These are phyloP conservation scores for Dicrostonyx torquatus DNA, from an alignment of 2,797 vertebrate species.

Conservation along the genomic window DNA sequence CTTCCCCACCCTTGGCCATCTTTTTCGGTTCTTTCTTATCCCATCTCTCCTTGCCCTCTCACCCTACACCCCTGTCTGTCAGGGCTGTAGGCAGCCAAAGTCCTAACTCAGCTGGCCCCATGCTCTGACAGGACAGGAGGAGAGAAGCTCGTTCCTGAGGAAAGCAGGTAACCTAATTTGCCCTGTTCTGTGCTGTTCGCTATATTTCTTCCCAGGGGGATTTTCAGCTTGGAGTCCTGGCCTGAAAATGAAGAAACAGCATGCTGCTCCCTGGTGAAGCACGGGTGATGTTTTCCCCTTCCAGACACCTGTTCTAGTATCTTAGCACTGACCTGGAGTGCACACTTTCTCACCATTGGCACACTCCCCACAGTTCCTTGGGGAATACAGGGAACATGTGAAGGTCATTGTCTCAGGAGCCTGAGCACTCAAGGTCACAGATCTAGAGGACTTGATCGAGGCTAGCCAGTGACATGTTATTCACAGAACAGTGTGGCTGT, in stretches of 20 bases:
- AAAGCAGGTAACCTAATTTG: conserved; percentile 56
- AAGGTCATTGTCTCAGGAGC: conserved; percentile 17
- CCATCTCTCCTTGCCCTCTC: background rate
- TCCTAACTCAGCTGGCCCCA: background rate
- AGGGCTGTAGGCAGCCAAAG: background rate
- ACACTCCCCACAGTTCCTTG: background rate
- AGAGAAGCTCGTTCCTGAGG: background rate
- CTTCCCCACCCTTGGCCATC: background rate
- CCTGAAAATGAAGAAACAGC: conserved; percentile 36
- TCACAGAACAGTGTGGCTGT: conserved; percentile 32
- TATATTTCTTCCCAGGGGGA: conserved; percentile 11
- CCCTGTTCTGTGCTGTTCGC: background rate
- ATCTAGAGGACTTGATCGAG: conserved; percentile 44
- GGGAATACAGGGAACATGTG: background rate
- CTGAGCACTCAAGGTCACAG: background rate
- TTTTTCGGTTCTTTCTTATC: background rate
- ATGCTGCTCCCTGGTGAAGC: background rate
- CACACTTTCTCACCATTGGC: background rate
- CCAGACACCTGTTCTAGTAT: background rate
- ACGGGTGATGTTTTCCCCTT: background rate
- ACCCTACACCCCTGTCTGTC: background rate
- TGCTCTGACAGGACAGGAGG: background rate
- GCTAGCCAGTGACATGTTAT: conserved; percentile 52
- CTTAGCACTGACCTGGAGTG: background rate
- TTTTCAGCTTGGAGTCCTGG: conserved; percentile 23